Evolutionary conservation across 2,797 vertebrate species (phyloP).

Genomic region (Helostoma temminkii): DNA sequence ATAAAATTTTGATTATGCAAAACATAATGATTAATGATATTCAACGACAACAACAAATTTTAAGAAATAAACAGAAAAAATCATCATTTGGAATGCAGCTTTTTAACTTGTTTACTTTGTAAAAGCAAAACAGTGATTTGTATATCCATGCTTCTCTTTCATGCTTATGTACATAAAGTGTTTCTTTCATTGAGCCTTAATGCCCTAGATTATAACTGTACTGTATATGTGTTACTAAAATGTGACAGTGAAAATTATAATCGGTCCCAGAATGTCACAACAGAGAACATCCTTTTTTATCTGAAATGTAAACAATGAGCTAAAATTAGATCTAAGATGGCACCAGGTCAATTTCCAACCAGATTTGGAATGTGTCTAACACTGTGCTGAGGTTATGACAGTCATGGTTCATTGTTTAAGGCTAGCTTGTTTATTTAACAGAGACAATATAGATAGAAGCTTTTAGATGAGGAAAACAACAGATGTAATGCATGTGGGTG

Average conservation of each 20-base stretch:
- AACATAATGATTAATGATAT: too few species aligned
- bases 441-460: background rate
- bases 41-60: background rate
- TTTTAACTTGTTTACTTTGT: background rate
- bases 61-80: too few species aligned
- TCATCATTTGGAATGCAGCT: background rate
- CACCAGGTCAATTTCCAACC: conserved; percentile 37
- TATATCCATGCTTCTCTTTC: too few species aligned
- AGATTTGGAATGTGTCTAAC: conserved; percentile 43
- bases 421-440: background rate
- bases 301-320: conserved; percentile 47
- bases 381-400: background rate
- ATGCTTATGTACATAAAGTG: background rate
- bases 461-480: conserved; percentile 1
- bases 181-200: background rate
- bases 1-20: too few species aligned
- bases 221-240: background rate
- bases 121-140: background rate
- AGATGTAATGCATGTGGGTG: background rate
- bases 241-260: conserved; percentile 32
- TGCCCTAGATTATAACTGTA: background rate
- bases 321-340: conserved; percentile 60
- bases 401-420: background rate
- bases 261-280: conserved; percentile 23
- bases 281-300: conserved; percentile 29